Evolutionary conservation across 2,888 invertebrate species (phyloP), one percentile per base, ranked within the genome.

Genomic region (Lagria hirta): DNA sequence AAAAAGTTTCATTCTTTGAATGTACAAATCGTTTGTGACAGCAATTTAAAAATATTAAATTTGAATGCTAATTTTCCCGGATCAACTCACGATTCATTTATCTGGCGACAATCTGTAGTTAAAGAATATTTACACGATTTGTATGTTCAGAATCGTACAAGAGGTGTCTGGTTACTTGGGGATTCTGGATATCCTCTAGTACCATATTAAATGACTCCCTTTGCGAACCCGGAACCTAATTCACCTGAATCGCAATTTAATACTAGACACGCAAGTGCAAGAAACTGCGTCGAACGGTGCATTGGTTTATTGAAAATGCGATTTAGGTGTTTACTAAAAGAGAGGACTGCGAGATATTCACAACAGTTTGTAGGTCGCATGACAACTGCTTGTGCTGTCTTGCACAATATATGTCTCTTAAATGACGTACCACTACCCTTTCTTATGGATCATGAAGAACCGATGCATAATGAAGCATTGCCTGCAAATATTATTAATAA

Each of bases 251-350:
- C 3, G 4, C 17, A 20, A 18, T 38, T 12, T 12, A 43, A 33
- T 32, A 6, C 22, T 6, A 22, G 30, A 20, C 33, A 32, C 6
- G 12, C 14, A 3, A 10, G 28, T 11, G 35, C 41, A 2, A 20
- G 48, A 21, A 43, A 48, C 26, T 32, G 32, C 18, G 12, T 46
- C 7, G 46, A 46, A 20, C 27, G 42, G 13, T 46, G 42, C 20
- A 46, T 38, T 20, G 46, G 43, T 5, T 18, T 43, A n/a, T 18
- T 48, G 22, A 48, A 48, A 48, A 33, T 18, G 18, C 7, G 48
- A 21, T 48, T 30, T 17, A 4, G 43, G 6, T 48, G 43, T 15
- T n/a, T 45, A 21, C 5, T 33, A 5, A 44, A 29, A 18, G 40
- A 48, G 28, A 21, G 48, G 33, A 24, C 24, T 10, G 28, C 36